phyloP scores from a whole-genome alignment of 1,140 invertebrate genomes.

The Sarcophaga peregrina region DNA sequence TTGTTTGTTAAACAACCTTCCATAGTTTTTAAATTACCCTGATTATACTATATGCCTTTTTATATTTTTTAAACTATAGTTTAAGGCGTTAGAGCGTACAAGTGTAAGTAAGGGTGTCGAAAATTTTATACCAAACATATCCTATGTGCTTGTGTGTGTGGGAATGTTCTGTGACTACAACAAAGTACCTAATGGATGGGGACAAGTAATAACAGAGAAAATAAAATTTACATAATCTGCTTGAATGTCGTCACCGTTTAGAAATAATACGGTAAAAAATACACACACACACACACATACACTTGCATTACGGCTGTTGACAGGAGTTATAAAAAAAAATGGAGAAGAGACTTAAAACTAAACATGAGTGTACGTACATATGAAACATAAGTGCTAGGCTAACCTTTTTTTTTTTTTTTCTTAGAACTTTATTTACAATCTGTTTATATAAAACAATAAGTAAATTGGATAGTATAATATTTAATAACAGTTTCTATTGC shows the following conservation, averaged over 20 bases:
- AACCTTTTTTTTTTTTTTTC: too few species aligned
- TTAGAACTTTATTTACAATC: too few species aligned
- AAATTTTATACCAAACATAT: background rate
- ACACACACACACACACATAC: conserved; percentile 12
- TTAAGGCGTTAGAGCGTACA: background rate
- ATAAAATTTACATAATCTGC: conserved; percentile 32
- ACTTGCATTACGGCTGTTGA: too few species aligned
- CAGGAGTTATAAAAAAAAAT: too few species aligned
- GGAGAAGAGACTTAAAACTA: too few species aligned
- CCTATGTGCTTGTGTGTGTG: background rate
- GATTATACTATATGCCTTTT: conserved; percentile 8
- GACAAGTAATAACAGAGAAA: background rate
- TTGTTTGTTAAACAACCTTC: conserved; percentile 31
- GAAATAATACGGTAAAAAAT: conserved; percentile 32
- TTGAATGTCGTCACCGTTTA: conserved; percentile 36
- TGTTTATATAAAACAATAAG: too few species aligned
- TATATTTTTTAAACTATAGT: conserved; percentile 10
- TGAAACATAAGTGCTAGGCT: too few species aligned
- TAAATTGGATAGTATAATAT: too few species aligned
- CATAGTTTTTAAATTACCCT: conserved; percentile 42
- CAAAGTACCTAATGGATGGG: conserved; percentile 19
- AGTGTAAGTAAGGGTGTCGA: background rate
- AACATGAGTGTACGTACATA: too few species aligned
- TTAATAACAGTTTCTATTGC: too few species aligned
- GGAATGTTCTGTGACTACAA: background rate